Evolutionary conservation across 30 jellyfish, hydroid and myxozoan genomes (phyloP), one percentile per base, ranked within the genome.

Genomic region (Turritopsis rubra): DNA sequence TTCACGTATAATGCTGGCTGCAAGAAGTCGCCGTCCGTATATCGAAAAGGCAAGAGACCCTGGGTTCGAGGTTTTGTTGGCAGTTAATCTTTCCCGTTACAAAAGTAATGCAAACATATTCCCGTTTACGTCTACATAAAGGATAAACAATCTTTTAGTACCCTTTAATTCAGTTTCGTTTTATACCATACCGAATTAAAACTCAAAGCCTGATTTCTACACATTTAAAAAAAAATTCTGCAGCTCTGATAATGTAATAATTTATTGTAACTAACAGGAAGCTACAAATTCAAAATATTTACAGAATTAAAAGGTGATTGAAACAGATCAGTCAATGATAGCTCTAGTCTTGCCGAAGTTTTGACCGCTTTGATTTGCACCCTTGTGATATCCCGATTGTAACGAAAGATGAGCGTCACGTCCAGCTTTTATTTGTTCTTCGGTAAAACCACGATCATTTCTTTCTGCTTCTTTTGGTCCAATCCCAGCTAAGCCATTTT

Each of bases 381-480:
- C 96, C 72, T 89, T 89, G 89, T 89, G 85, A 72, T 65, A 89
- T 16, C 96, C 96, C 72, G 89, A 85, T 53, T 95, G 99, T 78
- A 90, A 79, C 9, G 98, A 97, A 30, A 95, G 88, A 52, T 74
- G 81, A 1, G 92, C 95, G 9, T 95, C 89, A 1, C 82, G 82
- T 21, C 99, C 99, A 3, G 94, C 89, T 28, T 87, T 84, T n/a
- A 95, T 89, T 81, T 90, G 97, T 82, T 95, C 99, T 29, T 95
- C 95, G 1, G 98, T 75, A 88, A 95, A 95, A 16, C 77, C 81
- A 41, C 99, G 85, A 3, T 86, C 90, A 28, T 93, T 93, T 18
- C 89, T 86, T 20, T 77, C 76, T 16, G 99, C 79, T 78, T 95
- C 99, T 75, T 85, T 95, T 21, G 97, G 96, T 20, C 99, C 99